Evolutionary conservation across 2,113 vertebrate genomes (phyloP).

Genomic region (Euleptes europaea): DNA sequence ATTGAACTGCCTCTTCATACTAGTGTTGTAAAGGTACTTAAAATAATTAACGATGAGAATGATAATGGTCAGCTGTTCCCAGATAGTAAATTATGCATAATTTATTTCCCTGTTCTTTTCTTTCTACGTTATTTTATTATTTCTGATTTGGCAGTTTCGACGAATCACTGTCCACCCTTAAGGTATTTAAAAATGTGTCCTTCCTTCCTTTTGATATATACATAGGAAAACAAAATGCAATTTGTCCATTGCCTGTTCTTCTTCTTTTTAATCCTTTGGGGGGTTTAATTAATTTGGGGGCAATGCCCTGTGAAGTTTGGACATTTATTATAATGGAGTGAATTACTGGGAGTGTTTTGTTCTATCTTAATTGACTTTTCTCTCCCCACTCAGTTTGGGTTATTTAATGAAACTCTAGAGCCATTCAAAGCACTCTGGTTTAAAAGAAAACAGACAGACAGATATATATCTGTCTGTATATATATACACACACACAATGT

Average conservation of each 20-base stretch:
- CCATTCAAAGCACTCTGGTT: constrained; percentile 93
- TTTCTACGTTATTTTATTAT: constrained; percentile 80
- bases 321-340: constrained; percentile 77
- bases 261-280: constrained; percentile 50
- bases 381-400: constrained; percentile 76
- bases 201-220: constrained; percentile 67
- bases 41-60: constrained; percentile 89
- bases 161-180: constrained; percentile 83
- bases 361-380: constrained; percentile 77
- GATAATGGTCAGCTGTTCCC: constrained; percentile 91
- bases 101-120: constrained; percentile 88
- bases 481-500: constrained; percentile 79
- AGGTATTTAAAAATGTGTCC: constrained; percentile 80
- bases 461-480: neutral
- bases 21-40: constrained; percentile 90
- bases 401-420: constrained; percentile 84
- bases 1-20: constrained; percentile 92
- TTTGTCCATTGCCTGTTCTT: constrained; percentile 67
- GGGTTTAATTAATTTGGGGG: constrained; percentile 75
- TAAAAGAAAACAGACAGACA: constrained; percentile 70
- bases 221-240: constrained; percentile 72
- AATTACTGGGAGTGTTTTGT: constrained; percentile 80
- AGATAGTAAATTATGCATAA: constrained; percentile 99
- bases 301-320: constrained; percentile 72
- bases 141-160: constrained; percentile 85